These are phyloP conservation scores for Conus ventricosus DNA, from an alignment of 1,140 invertebrate genomes.

Conservation along the genomic window DNA sequence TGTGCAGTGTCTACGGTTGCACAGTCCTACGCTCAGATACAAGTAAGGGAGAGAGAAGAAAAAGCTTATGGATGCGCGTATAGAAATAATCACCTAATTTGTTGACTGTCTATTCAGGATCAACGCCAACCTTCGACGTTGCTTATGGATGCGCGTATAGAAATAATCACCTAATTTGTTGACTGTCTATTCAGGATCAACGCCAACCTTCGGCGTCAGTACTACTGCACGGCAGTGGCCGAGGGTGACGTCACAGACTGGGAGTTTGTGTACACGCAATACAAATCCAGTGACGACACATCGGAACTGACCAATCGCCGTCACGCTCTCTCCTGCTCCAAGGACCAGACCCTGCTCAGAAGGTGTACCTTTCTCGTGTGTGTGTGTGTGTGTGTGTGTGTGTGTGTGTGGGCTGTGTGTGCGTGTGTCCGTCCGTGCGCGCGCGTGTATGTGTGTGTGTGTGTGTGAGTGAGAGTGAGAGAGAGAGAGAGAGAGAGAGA, in stretches of 20 bases:
- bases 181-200: constrained; percentile 79
- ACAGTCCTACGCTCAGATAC: too few relatives aligned
- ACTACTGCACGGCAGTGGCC: constrained; percentile 84
- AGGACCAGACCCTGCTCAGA: constrained; percentile 64
- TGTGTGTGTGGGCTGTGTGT: too few relatives aligned
- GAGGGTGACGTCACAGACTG: constrained; percentile 84
- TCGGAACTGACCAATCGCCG: constrained; percentile 77
- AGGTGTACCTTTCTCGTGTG: constrained; percentile 43
- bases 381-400: neutral
- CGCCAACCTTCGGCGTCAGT: constrained; percentile 82
- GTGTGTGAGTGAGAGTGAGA: neutral
- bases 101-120: too few relatives aligned
- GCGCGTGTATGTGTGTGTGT: neutral
- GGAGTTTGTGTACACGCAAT: constrained; percentile 84
- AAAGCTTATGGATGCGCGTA: too few relatives aligned
- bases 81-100: too few relatives aligned
- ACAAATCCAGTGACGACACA: constrained; percentile 79
- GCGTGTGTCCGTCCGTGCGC: neutral
- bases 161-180: too few relatives aligned
- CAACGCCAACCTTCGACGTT: constrained; percentile 83
- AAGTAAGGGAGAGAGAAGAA: too few relatives aligned
- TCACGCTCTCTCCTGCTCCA: constrained; percentile 83
- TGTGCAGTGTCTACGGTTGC: too few relatives aligned
- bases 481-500: too few relatives aligned
- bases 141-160: too few relatives aligned